Evolutionary conservation across 1,140 invertebrate species (phyloP).

Genomic region (Mercenaria mercenaria): DNA sequence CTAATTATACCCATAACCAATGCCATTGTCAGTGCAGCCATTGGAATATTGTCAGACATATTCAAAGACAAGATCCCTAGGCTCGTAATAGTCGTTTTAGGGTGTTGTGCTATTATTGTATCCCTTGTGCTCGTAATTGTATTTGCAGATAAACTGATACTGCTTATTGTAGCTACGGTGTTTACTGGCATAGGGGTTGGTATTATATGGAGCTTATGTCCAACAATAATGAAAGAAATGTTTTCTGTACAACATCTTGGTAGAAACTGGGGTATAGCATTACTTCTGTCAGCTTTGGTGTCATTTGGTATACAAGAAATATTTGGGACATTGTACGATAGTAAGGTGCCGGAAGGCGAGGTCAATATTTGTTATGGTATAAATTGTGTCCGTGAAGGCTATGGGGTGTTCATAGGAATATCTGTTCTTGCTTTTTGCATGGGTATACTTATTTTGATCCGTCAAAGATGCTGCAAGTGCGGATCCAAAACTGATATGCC

Average conservation of each 20-base stretch:
- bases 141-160: slow-evolving; percentile 42
- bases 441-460: neutral
- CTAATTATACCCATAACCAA: slow-evolving; percentile 68
- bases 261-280: slow-evolving; percentile 73
- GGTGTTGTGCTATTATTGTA: neutral
- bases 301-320: slow-evolving; percentile 64
- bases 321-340: slow-evolving; percentile 71
- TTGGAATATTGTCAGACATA: slow-evolving; percentile 69
- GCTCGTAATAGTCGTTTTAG: slow-evolving; percentile 10
- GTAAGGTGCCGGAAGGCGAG: neutral
- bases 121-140: neutral
- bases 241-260: slow-evolving; percentile 71
- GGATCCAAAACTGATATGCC: neutral
- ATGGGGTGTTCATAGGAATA: slow-evolving; percentile 17
- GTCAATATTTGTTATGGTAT: slow-evolving; percentile 42
- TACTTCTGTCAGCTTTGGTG: slow-evolving; percentile 58
- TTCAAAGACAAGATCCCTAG: slow-evolving; percentile 65
- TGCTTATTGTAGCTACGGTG: slow-evolving; percentile 61
- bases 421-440: slow-evolving; percentile 20
- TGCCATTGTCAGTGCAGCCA: slow-evolving; percentile 53
- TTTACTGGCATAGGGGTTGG: slow-evolving; percentile 68
- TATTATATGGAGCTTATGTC: slow-evolving; percentile 69
- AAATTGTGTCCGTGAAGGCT: slow-evolving; percentile 6
- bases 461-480: slow-evolving; percentile 4
- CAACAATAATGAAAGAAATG: slow-evolving; percentile 74